A percentile compares a stretch with the other conserved stretches of the same genome.
Conservation (phyloP, 2,797 vertebrate genomes). For the Parotocinclus haroldoi region DNA sequence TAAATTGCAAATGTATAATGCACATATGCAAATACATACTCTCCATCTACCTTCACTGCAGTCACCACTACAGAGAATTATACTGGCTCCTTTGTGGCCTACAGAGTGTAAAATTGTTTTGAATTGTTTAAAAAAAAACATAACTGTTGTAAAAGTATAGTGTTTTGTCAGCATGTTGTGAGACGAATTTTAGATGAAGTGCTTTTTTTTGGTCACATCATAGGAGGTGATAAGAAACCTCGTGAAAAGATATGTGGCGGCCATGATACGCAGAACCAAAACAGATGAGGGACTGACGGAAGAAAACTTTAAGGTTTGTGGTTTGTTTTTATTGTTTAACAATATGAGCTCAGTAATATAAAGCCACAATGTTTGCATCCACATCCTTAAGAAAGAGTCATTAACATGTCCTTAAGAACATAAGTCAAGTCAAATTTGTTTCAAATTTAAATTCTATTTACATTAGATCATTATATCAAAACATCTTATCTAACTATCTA, state of each 20-base stretch:
- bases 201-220: slow-evolving; percentile 25
- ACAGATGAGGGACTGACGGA: slow-evolving; percentile 84
- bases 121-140: too few species aligned
- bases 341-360: too few species aligned
- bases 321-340: neutral
- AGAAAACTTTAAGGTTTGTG: slow-evolving; percentile 84
- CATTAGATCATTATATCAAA: too few species aligned
- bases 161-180: neutral
- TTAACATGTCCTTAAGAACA: too few species aligned
- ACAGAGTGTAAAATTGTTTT: neutral
- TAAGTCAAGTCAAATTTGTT: too few species aligned
- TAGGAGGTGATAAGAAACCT: slow-evolving; percentile 86
- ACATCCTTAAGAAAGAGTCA: too few species aligned
- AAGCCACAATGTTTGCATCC: too few species aligned
- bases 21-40: slow-evolving; percentile 10
- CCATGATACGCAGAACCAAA: slow-evolving; percentile 87
- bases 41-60: neutral
- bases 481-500: too few species aligned
- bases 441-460: too few species aligned
- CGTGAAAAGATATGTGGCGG: slow-evolving; percentile 83
- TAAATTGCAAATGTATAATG: slow-evolving; percentile 31
- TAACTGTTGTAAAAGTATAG: too few species aligned
- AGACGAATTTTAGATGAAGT: neutral
- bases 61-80: neutral
- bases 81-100: slow-evolving; percentile 1